Base-by-base conservation (phyloP, 2,113 vertebrate species). In the Mystacornis crossleyi region DNA sequence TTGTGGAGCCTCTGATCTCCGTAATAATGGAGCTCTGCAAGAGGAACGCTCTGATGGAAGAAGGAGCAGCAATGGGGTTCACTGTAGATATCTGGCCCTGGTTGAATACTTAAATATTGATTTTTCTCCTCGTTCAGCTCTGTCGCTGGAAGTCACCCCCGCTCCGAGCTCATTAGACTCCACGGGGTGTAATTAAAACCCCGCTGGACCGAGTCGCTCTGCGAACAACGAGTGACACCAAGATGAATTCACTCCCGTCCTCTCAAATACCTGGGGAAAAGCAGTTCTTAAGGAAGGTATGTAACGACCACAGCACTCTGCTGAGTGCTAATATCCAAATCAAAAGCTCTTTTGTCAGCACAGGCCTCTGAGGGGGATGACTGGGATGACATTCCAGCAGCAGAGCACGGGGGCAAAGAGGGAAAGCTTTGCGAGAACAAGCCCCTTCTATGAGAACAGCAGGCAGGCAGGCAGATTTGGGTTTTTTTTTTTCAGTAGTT, bases 371-470 rank as follows among this genome's bases (percentile, higher is more conserved):
- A 89, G 86, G 70, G n/a, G 83, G 55, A 40, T 93, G 75, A 43
- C 86, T 53, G 36, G 75, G 69, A 48, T 94, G 75, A 51, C 81
- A 93, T 97, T 82, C 90, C 95, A 80, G 75, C 57, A 45, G 75
- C 74, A 55, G 61, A 55, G 48, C 29, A 71, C 64, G 81, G 72
- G 78, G 81, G 57, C 20, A 24, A 74, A 79, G 72, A 81, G 87
- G 50, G 73, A 82, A 93, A 93, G 60, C 79, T 26, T 3, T 38
- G 53, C 57, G 38, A 47, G 86, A 97, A 97, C 96, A 97, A 97
- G 74, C 60, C 65, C 75, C 66, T 89, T 84, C 93, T 94, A 5
- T 91, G 77, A 86, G 95, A 72, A 66, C 74, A 36, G 20, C 20
- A 8, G 64, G 73, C 67, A 90, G 86, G 69, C 73, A 86, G 92